Percentiles rank a stretch among this genome's conserved stretches.
These are phyloP conservation scores for Folsomia manolachei DNA, from an alignment of 2,888 invertebrate genomes.

Conservation along the genomic window DNA sequence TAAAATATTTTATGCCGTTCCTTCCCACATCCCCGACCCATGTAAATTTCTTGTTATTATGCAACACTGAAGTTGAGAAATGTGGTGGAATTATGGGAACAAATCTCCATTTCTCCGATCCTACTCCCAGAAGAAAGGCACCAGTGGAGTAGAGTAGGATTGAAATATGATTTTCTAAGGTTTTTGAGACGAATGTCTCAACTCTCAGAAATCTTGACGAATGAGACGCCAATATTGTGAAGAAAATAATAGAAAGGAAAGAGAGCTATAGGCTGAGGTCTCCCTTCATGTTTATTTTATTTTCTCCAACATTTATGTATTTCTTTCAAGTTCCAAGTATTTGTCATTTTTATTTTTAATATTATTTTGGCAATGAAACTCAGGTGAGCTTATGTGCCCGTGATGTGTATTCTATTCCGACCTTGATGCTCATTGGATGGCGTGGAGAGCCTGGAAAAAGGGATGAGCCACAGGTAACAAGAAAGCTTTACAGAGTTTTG, in stretches of 20 bases:
- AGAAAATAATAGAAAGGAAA: too few relatives aligned
- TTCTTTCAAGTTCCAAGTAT: too few relatives aligned
- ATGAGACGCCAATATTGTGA: too few relatives aligned
- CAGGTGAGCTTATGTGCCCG: constrained; percentile 55
- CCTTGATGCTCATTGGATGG: constrained; percentile 55
- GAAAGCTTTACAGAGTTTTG: too few relatives aligned
- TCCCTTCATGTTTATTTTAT: too few relatives aligned
- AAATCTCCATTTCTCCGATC: neutral
- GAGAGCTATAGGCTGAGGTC: too few relatives aligned
- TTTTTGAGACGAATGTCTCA: neutral
- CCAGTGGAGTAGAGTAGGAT: neutral
- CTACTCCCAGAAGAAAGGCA: neutral
- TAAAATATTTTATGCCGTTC: neutral
- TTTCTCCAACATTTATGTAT: too few relatives aligned
- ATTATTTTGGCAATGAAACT: too few relatives aligned
- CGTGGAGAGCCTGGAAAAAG: constrained; percentile 56
- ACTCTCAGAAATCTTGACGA: neutral
- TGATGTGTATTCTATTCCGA: constrained; percentile 56
- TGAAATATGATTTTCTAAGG: neutral
- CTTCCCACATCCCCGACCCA: neutral
- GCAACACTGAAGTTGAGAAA: neutral
- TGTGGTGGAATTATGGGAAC: neutral
- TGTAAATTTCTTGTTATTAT: too few relatives aligned
- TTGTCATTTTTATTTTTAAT: too few relatives aligned
- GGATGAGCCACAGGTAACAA: constrained; percentile 57